Evolutionary conservation across 2,797 vertebrate genomes (phyloP), one percentile per base, ranked within the genome.

Genomic region (Cyclopterus lumpus): DNA sequence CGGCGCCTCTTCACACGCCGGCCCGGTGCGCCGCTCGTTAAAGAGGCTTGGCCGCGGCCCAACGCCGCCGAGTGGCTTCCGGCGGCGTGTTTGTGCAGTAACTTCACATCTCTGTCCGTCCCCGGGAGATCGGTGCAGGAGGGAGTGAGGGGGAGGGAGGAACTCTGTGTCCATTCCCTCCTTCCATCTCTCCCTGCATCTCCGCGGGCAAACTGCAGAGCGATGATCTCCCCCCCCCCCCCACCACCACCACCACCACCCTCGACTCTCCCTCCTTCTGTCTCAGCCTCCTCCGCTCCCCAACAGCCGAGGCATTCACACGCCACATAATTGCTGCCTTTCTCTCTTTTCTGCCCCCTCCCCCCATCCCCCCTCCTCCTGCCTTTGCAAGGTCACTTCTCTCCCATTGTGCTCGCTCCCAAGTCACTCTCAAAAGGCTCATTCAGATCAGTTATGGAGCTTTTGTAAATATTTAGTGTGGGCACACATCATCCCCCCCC

Each of bases 391-490:
- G 91, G 91, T 92, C 89, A 92, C 85, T 89, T 77, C 73, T 87
- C 81, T 84, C 54, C 86, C 80, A 90, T 90, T 90, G 88, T 91
- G 87, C 51, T 78, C n/a, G 82, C 77, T 84, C 82, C 79, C 51
- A 38, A 82, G 79, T 81, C 81, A 22, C 76, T 84, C 81, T 90
- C 81, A 85, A 83, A 88, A 89, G 87, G 64, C 86, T 86, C 87
- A 86, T 92, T 92, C 86, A 82, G 79, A 90, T 89, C 81, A 86
- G 80, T 90, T 91, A 83, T 86, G 82, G 57, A 72, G 85, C 86
- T 88, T 92, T 90, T 86, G 91, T 92, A 91, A 93, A 93, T 92
- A 93, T 93, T 92, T 92, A 91, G 85, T 88, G 84, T 71, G 1
- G 67, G 55, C 76, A 67, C 83, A 67, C 83, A 64, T 90, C 26